These are phyloP conservation scores for Peromyscus melanophrys DNA, from an alignment of 2,797 vertebrate genomes.

Conservation along the genomic window DNA sequence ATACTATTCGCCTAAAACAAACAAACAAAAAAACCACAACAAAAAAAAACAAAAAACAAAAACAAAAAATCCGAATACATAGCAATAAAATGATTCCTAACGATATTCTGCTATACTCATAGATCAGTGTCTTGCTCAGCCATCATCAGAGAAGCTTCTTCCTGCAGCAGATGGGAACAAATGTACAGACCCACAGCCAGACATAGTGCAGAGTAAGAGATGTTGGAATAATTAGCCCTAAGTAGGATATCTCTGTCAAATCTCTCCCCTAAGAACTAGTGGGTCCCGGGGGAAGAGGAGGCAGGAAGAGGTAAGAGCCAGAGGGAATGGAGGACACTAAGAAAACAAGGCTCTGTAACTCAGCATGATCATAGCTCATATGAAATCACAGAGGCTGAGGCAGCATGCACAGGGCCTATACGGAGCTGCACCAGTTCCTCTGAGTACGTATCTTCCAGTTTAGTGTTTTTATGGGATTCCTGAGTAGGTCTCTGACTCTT, in stretches of 20 bases:
- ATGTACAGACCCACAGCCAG: background rate
- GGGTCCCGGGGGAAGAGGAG: background rate
- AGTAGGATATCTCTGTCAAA: no score
- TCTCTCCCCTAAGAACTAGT: background rate
- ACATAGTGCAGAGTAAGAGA: background rate
- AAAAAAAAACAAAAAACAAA: background rate
- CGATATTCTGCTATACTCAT: background rate
- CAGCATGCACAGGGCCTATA: no score
- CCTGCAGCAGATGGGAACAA: background rate
- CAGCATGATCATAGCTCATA: no score
- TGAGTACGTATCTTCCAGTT: background rate
- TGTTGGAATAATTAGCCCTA: background rate
- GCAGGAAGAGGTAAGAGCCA: background rate
- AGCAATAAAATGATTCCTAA: background rate
- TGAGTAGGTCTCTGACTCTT: background rate
- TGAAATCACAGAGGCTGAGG: background rate
- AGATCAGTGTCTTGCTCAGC: background rate
- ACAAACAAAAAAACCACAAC: background rate
- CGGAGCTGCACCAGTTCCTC: background rate
- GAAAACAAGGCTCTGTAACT: background rate
- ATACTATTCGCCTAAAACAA: background rate
- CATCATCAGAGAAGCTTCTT: background rate
- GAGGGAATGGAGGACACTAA: background rate
- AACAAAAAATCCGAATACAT: background rate
- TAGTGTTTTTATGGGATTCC: background rate